A percentile compares a stretch with the other conserved stretches of the same genome.
Conservation (phyloP, 2,888 invertebrate species). For the Cartodere bifasciata region DNA sequence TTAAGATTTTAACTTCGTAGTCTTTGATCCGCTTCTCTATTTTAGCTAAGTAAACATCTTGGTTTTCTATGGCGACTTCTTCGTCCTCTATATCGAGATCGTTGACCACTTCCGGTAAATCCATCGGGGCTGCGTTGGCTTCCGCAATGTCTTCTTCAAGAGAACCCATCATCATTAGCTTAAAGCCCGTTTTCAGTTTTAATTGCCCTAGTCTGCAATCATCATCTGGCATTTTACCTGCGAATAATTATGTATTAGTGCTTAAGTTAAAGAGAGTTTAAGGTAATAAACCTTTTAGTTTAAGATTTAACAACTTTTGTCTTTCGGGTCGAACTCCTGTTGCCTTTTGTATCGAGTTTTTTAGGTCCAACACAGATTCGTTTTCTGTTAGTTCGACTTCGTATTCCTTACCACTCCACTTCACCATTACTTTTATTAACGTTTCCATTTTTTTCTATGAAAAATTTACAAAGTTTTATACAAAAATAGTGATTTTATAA, state of each 20-base stretch:
- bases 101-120: constrained; percentile 76
- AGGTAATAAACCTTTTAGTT: constrained; percentile 62
- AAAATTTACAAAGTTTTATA: no score
- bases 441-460: no score
- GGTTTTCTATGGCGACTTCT: constrained; percentile 55
- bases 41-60: constrained; percentile 62
- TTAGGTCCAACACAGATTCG: constrained; percentile 72
- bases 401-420: constrained; percentile 90
- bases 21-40: constrained; percentile 72
- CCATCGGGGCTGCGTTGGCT: constrained; percentile 66
- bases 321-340: constrained; percentile 87
- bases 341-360: constrained; percentile 71
- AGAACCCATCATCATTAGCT: constrained; percentile 96
- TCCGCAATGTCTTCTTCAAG: constrained; percentile 83
- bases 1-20: constrained; percentile 70
- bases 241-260: background rate
- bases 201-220: constrained; percentile 61
- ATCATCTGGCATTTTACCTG: constrained; percentile 77
- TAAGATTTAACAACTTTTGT: constrained; percentile 87
- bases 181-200: constrained; percentile 74
- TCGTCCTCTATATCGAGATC: constrained; percentile 87
- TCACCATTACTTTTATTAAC: constrained; percentile 59
- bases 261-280: background rate
- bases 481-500: no score
- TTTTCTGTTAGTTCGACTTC: constrained; percentile 63